Conservation (phyloP, 2,797 vertebrate genomes). For the Pagetopsis macropterus region DNA sequence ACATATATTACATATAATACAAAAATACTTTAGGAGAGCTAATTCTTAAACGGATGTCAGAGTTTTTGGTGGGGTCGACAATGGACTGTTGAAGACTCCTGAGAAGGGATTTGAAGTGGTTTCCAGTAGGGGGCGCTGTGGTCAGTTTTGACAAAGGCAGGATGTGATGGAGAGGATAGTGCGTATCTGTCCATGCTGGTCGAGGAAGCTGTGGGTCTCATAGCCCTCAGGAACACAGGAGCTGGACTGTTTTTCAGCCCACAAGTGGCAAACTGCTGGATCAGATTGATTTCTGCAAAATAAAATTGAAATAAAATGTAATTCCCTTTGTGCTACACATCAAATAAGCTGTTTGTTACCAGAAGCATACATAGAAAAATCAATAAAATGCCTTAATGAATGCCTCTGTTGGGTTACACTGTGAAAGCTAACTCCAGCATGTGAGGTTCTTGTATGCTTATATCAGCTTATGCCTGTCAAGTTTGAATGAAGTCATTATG, state of each 20-base stretch:
- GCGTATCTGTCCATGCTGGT: conserved; percentile 63
- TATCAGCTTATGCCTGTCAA: background rate
- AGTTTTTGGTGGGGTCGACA: background rate
- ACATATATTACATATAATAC: conserved; percentile 88
- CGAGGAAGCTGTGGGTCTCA: conserved; percentile 76
- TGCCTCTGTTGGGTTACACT: background rate
- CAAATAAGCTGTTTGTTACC: background rate
- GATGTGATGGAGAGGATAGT: conserved; percentile 77
- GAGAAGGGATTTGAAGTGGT: background rate
- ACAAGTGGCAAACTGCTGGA: conserved; percentile 68
- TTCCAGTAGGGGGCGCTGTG: conserved; percentile 52
- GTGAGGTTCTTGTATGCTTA: background rate
- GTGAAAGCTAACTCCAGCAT: background rate
- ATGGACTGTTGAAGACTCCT: background rate
- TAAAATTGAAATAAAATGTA: background rate
- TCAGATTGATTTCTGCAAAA: conserved; percentile 73
- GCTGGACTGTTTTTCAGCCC: conserved; percentile 73
- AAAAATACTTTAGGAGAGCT: conserved; percentile 63
- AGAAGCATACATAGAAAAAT: background rate
- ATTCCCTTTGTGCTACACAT: background rate
- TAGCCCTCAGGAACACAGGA: conserved; percentile 73
- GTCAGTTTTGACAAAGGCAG: conserved; percentile 76
- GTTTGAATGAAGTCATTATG: background rate
- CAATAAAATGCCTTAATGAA: background rate
- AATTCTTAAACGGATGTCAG: conserved; percentile 20